Evolutionary conservation across 2,113 vertebrate species (phyloP), one percentile per base, ranked within the genome.

Genomic region (Cervus canadensis): DNA sequence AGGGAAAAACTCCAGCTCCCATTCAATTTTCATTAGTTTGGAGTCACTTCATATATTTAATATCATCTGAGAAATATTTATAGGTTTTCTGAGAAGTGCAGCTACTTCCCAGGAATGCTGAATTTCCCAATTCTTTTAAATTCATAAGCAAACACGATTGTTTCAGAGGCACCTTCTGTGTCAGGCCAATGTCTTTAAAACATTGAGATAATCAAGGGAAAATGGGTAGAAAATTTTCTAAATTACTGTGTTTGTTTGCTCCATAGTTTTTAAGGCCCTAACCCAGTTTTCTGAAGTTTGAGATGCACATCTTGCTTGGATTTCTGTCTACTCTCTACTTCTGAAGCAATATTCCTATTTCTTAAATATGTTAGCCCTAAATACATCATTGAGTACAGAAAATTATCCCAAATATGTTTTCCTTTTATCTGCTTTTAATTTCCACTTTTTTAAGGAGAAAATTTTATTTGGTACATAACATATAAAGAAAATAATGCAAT

Each of bases 1-100:
- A 78, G 95, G 97, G 95, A 79, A 90, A 96, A 97, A 87, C 50
- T 96, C 64, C 79, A 97, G 67, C 89, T 84, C 84, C 81, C 50
- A 94, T 97, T 98, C 96, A 96, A 94, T 97, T 97, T 98, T 95
- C 93, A 97, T 98, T 97, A 97, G 85, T 87, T 97, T 95, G 76
- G 36, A 95, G 92, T 94, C 84, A 97, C 84, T 97, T 97, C 92
- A 89, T 81, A 86, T 95, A 96, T 95, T 95, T 94, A 95, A 82
- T 96, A 82, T 92, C 79, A 89, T 83, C 30, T 33, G 87, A 97
- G 94, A 98, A 93, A 92, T 97, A 94, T 92, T 92, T 96, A 92
- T 85, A 95, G 64, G 40, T 60, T 94, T 71, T 92, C 81, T 93
- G 64, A 87, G 50, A 96, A 90, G 89, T 95, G 52, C 57, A 78